Conservation (phyloP, 2,888 invertebrate species). For the Napeogenes inachia region DNA sequence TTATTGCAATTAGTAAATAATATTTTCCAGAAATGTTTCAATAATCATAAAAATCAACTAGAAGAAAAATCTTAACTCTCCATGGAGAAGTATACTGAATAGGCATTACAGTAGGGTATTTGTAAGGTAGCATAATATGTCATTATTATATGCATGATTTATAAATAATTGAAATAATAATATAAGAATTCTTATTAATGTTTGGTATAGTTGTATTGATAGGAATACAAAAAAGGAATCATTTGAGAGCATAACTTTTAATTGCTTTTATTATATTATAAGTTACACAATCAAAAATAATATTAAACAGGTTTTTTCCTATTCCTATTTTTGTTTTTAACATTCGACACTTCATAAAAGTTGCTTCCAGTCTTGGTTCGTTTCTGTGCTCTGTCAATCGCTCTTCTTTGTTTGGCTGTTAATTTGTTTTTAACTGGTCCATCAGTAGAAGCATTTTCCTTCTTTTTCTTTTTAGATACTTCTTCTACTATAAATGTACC, state of each 20-base stretch:
- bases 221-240: no score
- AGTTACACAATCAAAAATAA: conserved; percentile 1
- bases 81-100: no score
- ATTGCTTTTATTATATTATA: conserved; percentile 27
- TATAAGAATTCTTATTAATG: no score
- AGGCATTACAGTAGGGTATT: no score
- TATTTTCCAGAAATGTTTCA: no score
- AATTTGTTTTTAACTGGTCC: conserved; percentile 67
- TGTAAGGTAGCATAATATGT: no score
- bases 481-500: conserved; percentile 76
- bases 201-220: no score
- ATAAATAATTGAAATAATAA: no score
- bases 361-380: conserved; percentile 91
- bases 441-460: conserved; percentile 44
- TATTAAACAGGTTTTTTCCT: conserved; percentile 71
- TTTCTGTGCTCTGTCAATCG: conserved; percentile 84
- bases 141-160: no score
- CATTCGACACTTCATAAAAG: conserved; percentile 92
- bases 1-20: no score
- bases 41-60: no score
- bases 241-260: not conserved
- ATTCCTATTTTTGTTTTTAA: conserved; percentile 89
- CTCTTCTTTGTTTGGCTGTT: conserved; percentile 87
- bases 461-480: conserved; percentile 58
- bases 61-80: no score